Conservation (phyloP, 2,888 invertebrate genomes). For the Mylabris sibirica region DNA sequence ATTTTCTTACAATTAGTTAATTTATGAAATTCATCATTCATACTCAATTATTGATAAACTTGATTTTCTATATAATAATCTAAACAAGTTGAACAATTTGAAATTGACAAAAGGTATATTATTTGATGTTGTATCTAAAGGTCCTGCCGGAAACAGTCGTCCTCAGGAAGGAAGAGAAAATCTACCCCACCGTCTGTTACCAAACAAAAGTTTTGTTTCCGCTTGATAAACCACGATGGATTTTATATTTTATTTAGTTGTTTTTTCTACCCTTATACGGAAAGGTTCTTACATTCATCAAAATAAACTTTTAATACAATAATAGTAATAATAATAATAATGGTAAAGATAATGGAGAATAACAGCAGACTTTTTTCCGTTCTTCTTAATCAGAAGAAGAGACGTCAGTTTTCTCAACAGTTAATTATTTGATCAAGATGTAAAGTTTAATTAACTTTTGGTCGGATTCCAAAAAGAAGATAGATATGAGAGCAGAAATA, state of each 20-base stretch:
- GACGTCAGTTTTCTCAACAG: constrained; percentile 36
- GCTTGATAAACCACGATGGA: constrained; percentile 11
- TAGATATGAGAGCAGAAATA: constrained; percentile 35
- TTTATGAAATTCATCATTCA: constrained; percentile 16
- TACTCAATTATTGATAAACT: background rate
- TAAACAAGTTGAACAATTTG: constrained; percentile 13
- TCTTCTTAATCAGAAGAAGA: constrained; percentile 17
- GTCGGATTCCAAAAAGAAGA: constrained; percentile 38
- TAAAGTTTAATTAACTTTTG: constrained; percentile 46
- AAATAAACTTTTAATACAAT: background rate
- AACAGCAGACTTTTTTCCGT: too few relatives aligned
- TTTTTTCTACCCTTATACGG: background rate
- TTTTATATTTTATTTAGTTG: constrained; percentile 1
- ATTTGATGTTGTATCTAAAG: constrained; percentile 14
- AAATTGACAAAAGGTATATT: constrained; percentile 10
- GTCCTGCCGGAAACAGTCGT: constrained; percentile 30
- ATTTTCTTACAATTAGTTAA: constrained; percentile 31
- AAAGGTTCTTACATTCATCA: background rate
- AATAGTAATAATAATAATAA: background rate
- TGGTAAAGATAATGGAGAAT: background rate
- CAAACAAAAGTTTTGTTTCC: background rate
- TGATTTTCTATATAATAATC: background rate
- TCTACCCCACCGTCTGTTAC: background rate
- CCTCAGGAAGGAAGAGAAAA: constrained; percentile 25
- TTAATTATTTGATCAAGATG: constrained; percentile 41